These are phyloP conservation scores for Trichechus manatus DNA, from an alignment of 2,113 vertebrate species.

Conservation along the genomic window DNA sequence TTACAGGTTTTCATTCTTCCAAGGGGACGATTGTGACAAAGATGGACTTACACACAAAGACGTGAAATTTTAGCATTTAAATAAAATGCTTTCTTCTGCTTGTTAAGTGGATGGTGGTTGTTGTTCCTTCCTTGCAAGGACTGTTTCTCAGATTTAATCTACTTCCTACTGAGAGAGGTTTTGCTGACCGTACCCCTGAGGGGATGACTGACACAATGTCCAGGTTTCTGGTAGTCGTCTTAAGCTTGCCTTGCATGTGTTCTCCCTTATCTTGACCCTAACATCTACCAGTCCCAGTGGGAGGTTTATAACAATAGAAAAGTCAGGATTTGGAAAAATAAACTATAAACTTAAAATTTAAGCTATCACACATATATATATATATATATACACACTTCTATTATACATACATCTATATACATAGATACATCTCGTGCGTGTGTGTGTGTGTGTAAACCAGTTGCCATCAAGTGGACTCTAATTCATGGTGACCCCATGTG, in stretches of 20 bases:
- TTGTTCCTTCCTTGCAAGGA: background rate
- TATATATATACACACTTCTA: background rate
- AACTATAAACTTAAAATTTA: background rate
- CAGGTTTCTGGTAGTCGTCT: background rate
- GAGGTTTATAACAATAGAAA: background rate
- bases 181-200: background rate
- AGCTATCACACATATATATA: background rate
- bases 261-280: background rate
- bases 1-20: background rate
- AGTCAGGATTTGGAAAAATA: background rate
- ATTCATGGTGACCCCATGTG: background rate
- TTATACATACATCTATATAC: background rate
- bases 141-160: background rate
- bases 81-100: background rate
- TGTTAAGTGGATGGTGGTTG: background rate
- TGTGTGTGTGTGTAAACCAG: background rate
- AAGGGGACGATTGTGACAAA: background rate
- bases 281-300: background rate
- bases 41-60: background rate
- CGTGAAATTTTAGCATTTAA: background rate
- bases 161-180: background rate
- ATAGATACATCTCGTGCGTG: background rate
- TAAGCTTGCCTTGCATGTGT: background rate
- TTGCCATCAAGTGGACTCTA: background rate
- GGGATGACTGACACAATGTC: fast-evolving